A percentile compares a stretch with the other conserved stretches of the same genome.
These are phyloP conservation scores for Thysanoteuthis rhombus DNA, from an alignment of 2,888 invertebrate species.

Conservation along the genomic window DNA sequence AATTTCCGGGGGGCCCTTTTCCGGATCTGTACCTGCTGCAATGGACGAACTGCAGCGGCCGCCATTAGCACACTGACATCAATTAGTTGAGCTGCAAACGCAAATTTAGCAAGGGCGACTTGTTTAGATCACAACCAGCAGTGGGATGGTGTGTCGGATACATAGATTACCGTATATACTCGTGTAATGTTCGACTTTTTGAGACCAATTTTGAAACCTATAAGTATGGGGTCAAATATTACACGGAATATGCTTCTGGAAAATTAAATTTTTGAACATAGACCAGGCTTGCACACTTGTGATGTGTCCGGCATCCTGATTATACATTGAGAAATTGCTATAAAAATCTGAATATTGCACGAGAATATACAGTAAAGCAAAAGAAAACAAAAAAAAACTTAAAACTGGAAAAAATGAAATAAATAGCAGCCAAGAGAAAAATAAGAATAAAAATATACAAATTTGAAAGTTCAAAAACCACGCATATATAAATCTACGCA, in stretches of 20 bases:
- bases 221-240: no score
- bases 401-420: background rate
- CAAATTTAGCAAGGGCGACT: background rate
- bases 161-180: no score
- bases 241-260: no score
- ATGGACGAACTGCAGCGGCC: background rate
- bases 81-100: background rate
- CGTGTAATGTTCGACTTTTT: no score
- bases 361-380: background rate
- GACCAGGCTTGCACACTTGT: no score
- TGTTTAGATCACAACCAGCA: background rate
- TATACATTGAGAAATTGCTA: no score
- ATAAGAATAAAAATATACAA: background rate
- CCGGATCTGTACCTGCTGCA: background rate
- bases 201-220: no score
- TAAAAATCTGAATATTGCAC: no score
- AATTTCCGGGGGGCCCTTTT: background rate
- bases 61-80: background rate
- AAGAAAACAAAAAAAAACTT: background rate
- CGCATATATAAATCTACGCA: no score
- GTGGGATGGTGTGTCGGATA: background rate
- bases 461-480: background rate
- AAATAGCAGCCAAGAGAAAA: background rate
- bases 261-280: no score
- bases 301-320: no score